Evolutionary conservation across 2,888 invertebrate genomes (phyloP).

Genomic region (Cryptophagus acutangulus): DNA sequence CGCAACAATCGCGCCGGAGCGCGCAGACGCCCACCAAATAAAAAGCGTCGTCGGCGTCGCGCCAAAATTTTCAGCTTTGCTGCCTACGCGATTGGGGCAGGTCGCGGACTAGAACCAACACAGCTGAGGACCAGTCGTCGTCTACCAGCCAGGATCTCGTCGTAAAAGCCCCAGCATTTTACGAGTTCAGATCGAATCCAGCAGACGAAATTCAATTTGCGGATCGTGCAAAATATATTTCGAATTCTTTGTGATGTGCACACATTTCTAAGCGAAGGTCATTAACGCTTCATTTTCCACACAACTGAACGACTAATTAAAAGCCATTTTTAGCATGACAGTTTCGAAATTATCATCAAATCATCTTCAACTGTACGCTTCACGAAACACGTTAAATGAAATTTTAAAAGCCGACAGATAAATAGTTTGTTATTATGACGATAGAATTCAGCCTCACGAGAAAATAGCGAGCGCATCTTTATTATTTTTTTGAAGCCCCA

Average conservation of each 20-base stretch:
- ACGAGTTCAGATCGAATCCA: too few species aligned
- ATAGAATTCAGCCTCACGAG: neutral
- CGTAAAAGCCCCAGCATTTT: too few species aligned
- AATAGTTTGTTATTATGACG: too few species aligned
- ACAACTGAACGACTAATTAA: neutral
- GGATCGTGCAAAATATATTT: too few species aligned
- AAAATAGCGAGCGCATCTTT: neutral
- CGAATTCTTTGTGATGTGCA: neutral
- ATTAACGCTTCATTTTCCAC: constrained; percentile 1
- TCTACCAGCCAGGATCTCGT: too few species aligned
- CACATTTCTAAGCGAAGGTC: neutral
- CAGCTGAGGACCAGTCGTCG: constrained; percentile 12
- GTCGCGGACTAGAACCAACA: constrained; percentile 17
- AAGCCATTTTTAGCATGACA: constrained; percentile 1
- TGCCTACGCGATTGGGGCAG: constrained; percentile 19
- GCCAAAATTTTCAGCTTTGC: neutral
- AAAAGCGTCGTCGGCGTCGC: too few species aligned
- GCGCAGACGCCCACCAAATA: constrained; percentile 32
- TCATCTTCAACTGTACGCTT: neutral
- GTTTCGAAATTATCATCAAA: constrained; percentile 1
- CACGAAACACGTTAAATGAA: neutral
- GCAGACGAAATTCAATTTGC: too few species aligned
- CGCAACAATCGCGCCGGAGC: constrained; percentile 39
- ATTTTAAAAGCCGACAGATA: neutral
- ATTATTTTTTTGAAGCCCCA: too few species aligned